Conservation (phyloP, 2,888 invertebrate genomes). For the Matsumyia berberina region DNA sequence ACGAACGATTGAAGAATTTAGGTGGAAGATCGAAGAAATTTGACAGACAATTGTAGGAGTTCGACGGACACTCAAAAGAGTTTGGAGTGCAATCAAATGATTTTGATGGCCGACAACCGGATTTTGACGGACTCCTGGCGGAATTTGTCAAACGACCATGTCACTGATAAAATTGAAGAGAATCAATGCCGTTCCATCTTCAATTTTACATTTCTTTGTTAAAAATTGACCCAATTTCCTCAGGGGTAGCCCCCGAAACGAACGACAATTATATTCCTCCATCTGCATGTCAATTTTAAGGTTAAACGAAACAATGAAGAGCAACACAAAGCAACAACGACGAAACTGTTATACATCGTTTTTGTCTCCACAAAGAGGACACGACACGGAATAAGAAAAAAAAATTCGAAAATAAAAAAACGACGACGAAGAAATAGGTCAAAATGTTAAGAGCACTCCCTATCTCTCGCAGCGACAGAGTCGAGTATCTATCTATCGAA, state of each 20-base stretch:
- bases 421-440: conserved; percentile 65
- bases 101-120: too few relatives aligned
- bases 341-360: conserved; percentile 26
- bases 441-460: conserved; percentile 68
- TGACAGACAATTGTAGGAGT: too few relatives aligned
- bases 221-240: conserved; percentile 65
- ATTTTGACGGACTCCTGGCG: too few relatives aligned
- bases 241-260: too few relatives aligned
- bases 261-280: conserved; percentile 3
- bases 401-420: conserved; percentile 18
- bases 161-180: too few relatives aligned
- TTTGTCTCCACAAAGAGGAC: conserved; percentile 11
- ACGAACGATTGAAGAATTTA: too few relatives aligned
- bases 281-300: conserved; percentile 60
- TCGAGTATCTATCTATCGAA: conserved; percentile 55
- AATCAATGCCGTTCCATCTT: too few relatives aligned
- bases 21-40: too few relatives aligned
- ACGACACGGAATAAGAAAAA: conserved; percentile 32
- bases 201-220: conserved; percentile 52
- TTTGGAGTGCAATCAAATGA: too few relatives aligned
- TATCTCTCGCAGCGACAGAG: conserved; percentile 40
- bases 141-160: too few relatives aligned
- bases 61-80: too few relatives aligned
- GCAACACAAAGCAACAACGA: conserved; percentile 52
- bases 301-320: conserved; percentile 68